These are phyloP conservation scores for Mormyrus hasselquistii DNA, from an alignment of 2,797 vertebrate species.

Conservation along the genomic window DNA sequence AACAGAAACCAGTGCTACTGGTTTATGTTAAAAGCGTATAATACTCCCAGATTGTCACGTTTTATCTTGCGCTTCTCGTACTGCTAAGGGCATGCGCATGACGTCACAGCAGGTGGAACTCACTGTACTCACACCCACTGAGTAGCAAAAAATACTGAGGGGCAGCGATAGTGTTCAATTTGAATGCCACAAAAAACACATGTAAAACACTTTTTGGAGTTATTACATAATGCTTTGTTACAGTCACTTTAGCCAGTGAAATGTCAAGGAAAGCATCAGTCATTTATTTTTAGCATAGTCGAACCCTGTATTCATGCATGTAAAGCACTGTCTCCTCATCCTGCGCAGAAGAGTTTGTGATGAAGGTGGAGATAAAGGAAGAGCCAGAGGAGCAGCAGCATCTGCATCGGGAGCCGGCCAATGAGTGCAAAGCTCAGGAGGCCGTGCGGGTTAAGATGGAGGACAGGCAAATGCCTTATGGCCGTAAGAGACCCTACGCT, in stretches of 20 bases:
- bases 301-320: background rate
- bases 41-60: no score
- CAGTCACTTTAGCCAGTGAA: background rate
- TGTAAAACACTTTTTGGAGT: background rate
- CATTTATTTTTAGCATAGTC: background rate
- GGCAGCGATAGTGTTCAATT: no score
- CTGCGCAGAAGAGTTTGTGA: conserved; percentile 51
- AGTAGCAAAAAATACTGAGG: no score
- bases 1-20: no score
- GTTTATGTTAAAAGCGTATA: no score
- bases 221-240: background rate
- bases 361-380: conserved; percentile 63
- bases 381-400: background rate
- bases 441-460: conserved; percentile 54
- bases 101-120: no score
- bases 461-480: conserved; percentile 45
- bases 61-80: no score
- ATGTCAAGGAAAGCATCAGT: background rate
- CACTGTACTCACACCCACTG: no score
- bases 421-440: conserved; percentile 26
- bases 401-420: conserved; percentile 14
- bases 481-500: conserved; percentile 78
- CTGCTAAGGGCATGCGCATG: no score
- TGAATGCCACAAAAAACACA: no score
- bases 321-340: background rate